Evolutionary conservation across 2,113 vertebrate genomes (phyloP).

Genomic region (Canis aureus): DNA sequence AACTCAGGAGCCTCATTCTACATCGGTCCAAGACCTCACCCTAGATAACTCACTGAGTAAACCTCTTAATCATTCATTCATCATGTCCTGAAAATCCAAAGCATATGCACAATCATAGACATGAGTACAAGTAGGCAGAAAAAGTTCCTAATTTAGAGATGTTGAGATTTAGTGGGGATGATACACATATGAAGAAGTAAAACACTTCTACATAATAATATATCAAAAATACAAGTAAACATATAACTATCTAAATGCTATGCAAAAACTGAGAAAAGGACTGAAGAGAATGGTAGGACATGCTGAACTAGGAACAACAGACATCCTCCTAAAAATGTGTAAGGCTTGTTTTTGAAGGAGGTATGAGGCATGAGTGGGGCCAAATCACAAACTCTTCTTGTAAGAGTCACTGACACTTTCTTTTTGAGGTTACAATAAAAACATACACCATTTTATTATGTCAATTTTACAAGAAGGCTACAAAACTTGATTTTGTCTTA

Average conservation of each 20-base stretch:
- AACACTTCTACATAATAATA: not conserved
- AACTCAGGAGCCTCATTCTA: not conserved
- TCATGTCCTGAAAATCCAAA: not conserved
- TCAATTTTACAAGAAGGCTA: conserved; percentile 14
- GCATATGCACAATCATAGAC: not conserved
- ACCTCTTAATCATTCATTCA: not conserved
- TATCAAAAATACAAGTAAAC: not conserved
- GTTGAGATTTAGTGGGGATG: not conserved
- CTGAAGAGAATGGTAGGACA: not conserved
- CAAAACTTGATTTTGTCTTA: conserved; percentile 15
- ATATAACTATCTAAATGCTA: not conserved
- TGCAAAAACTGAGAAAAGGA: conserved; percentile 42
- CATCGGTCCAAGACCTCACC: not conserved
- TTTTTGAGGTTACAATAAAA: conserved; percentile 32
- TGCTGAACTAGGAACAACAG: not conserved
- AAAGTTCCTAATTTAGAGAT: not conserved
- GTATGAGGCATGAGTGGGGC: not conserved
- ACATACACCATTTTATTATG: not conserved
- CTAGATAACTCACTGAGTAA: not conserved
- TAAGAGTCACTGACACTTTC: conserved; percentile 32
- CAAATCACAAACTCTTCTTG: not conserved
- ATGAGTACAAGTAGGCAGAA: not conserved
- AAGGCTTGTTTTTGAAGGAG: not conserved
- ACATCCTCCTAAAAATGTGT: not conserved
- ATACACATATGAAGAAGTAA: not conserved